Evolutionary conservation across 2,888 invertebrate genomes (phyloP), one percentile per base, ranked within the genome.

Genomic region (Scaptomyza polygonia): DNA sequence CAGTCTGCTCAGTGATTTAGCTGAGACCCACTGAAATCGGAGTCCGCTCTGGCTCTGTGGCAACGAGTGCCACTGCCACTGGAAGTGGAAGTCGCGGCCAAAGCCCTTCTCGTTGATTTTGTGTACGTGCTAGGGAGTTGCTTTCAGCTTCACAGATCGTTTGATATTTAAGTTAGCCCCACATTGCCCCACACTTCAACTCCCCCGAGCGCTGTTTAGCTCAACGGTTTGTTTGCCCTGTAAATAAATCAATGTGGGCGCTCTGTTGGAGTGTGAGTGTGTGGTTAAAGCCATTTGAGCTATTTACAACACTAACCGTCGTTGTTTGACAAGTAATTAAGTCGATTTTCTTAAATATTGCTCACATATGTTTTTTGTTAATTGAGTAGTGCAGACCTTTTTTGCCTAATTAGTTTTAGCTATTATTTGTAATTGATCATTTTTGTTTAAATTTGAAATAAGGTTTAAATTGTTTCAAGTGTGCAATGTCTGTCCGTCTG

Each of bases 321-420:
- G 71, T 56, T 70, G 86, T 86, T 86, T 86, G 88, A 86, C 86
- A 86, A 79, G 88, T 69, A 86, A 88, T 87, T 86, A 86, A 72
- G 72, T 86, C 51, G 63, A 68, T 68, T 53, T 53, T 49, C 62
- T 39, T 61, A 39, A 52, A 55, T 39, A 55, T 61, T 43, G 34
- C 34, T 12, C 18, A 5, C 44, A 61, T 14, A 45, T 52, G 52
- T 44, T 32, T 6, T 18, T 25, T 32, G n/a, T 7, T 47, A 21
- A 18, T n/a, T 34, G 32, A 9, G 32, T 18, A 14, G 12, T 43
- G 18, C 30, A 42, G 16, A 27, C 29, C 21, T 43, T n/a, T 61
- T 27, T 30, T 30, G n/a, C 25, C 8, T 11, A 39, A 49, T 62
- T 36, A 34, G 30, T 34, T 36, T 9, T n/a, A 14, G 11, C 21